These are phyloP conservation scores for Synanthedon formicaeformis DNA, from an alignment of 2,888 invertebrate genomes.

Conservation along the genomic window DNA sequence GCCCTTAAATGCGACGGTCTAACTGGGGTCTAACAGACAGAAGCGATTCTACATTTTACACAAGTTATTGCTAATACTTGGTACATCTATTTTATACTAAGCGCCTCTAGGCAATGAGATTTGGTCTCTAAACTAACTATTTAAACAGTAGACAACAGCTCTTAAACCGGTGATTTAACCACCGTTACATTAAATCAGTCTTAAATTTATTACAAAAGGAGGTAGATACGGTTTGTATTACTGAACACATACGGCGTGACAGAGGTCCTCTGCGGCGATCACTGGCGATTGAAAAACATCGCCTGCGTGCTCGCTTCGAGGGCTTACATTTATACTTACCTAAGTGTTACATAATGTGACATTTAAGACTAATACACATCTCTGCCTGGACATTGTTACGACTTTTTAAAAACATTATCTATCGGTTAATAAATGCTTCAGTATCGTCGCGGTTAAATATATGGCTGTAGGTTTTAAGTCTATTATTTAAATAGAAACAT, in stretches of 20 bases:
- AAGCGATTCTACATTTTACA: too few relatives aligned
- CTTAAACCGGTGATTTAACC: slow-evolving; percentile 62
- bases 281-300: background rate
- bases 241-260: slow-evolving; percentile 27
- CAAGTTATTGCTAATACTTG: too few relatives aligned
- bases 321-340: too few relatives aligned
- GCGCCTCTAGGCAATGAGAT: background rate
- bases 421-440: too few relatives aligned
- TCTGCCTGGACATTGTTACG: background rate
- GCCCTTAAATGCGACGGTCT: too few relatives aligned
- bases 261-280: background rate
- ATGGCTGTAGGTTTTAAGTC: too few relatives aligned
- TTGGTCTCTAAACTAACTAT: background rate
- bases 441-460: too few relatives aligned
- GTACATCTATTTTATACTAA: background rate
- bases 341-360: background rate
- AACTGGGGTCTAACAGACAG: too few relatives aligned
- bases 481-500: too few relatives aligned
- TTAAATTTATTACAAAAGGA: slow-evolving; percentile 50
- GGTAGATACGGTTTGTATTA: slow-evolving; percentile 49
- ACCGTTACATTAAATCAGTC: slow-evolving; percentile 60
- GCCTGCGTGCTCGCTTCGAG: too few relatives aligned
- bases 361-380: background rate
- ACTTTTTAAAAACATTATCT: background rate
- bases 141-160: slow-evolving; percentile 52